Conservation (phyloP, 2,888 invertebrate species). For the Hirtodrosophila histrioides region DNA sequence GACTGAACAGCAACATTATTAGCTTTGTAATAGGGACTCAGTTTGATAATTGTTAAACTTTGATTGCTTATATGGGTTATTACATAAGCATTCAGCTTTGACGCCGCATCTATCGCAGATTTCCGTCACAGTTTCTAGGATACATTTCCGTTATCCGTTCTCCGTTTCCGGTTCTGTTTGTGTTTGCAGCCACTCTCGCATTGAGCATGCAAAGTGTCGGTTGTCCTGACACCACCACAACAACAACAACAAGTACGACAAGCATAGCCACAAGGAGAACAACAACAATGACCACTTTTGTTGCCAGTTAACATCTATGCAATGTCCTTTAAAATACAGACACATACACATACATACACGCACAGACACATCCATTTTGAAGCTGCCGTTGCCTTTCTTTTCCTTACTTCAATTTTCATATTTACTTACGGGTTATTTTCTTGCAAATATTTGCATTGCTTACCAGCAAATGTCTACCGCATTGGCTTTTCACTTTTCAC, state of each 20-base stretch:
- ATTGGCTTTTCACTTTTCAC: slow-evolving; percentile 48
- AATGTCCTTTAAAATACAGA: slow-evolving; percentile 33
- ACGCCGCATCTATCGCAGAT: slow-evolving; percentile 29
- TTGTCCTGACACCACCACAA: slow-evolving; percentile 37
- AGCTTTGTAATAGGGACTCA: background rate
- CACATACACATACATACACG: slow-evolving; percentile 6
- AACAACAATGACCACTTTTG: slow-evolving; percentile 48
- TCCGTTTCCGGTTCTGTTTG: slow-evolving; percentile 31
- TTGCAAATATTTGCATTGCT: slow-evolving; percentile 64
- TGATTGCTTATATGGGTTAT: slow-evolving; percentile 63
- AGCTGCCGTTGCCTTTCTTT: slow-evolving; percentile 11
- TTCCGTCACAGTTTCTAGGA: slow-evolving; percentile 44
- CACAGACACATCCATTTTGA: background rate
- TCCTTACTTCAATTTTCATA: slow-evolving; percentile 54
- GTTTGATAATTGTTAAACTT: slow-evolving; percentile 53
- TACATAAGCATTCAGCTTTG: slow-evolving; percentile 25
- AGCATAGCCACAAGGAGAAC: slow-evolving; percentile 5
- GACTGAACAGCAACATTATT: slow-evolving; percentile 4
- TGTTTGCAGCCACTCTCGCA: slow-evolving; percentile 5
- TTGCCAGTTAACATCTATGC: slow-evolving; percentile 26
- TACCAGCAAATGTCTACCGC: slow-evolving; percentile 36
- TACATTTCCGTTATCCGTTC: slow-evolving; percentile 49
- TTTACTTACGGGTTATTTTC: slow-evolving; percentile 67
- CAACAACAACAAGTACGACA: slow-evolving; percentile 13
- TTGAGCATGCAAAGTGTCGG: slow-evolving; percentile 48